phyloP scores from a whole-genome alignment of 2,888 invertebrate genomes.

The Cephus rjabovi region DNA sequence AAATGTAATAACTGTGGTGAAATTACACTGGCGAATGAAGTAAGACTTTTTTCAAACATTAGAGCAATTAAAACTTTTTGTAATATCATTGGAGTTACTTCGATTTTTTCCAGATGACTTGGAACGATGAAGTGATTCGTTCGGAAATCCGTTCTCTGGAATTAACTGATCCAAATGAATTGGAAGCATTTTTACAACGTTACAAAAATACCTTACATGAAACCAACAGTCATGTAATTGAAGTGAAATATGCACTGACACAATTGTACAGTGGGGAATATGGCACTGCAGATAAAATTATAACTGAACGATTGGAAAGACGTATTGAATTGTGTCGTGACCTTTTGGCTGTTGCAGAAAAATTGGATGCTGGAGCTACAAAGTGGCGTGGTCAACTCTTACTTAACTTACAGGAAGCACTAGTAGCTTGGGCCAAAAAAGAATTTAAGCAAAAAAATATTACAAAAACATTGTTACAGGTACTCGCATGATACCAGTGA shows the following conservation, averaged over 20 bases:
- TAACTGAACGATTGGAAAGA: conserved; percentile 68
- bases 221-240: conserved; percentile 75
- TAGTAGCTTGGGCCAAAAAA: conserved; percentile 72
- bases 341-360: conserved; percentile 73
- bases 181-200: conserved; percentile 75
- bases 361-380: conserved; percentile 76
- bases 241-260: conserved; percentile 76
- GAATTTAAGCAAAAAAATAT: conserved; percentile 69
- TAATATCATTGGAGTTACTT: not conserved
- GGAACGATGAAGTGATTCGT: conserved; percentile 71
- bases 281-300: conserved; percentile 67
- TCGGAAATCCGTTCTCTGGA: conserved; percentile 71
- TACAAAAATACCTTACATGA: conserved; percentile 75
- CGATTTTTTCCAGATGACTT: not conserved
- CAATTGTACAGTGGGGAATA: conserved; percentile 75
- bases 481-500: conserved; percentile 39
- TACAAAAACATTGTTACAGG: conserved; percentile 71
- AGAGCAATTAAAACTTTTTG: not conserved
- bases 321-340: conserved; percentile 77
- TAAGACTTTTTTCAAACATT: not conserved
- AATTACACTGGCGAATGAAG: not conserved
- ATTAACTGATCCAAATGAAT: conserved; percentile 66
- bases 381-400: conserved; percentile 75
- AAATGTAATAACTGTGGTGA: conserved; percentile 74
- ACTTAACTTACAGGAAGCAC: conserved; percentile 74